Percentiles rank a stretch among this genome's conserved stretches.
These are phyloP conservation scores for Varecia variegata DNA, from an alignment of 2,797 vertebrate species.

Conservation along the genomic window DNA sequence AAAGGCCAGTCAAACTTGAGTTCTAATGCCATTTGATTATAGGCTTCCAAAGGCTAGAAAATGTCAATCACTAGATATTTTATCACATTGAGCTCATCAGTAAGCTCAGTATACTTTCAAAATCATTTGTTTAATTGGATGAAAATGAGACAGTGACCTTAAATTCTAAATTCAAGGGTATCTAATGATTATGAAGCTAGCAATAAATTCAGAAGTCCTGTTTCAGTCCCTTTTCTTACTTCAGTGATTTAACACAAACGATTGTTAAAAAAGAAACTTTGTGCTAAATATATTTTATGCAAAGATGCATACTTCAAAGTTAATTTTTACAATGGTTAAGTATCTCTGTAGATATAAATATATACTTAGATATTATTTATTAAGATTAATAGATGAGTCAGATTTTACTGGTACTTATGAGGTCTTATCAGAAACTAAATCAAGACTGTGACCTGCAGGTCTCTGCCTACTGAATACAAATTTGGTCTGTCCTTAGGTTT, in stretches of 20 bases:
- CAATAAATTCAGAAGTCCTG: background rate
- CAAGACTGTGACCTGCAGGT: background rate
- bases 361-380: background rate
- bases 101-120: background rate
- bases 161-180: background rate
- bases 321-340: background rate
- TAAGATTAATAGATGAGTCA: background rate
- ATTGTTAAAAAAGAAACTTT: background rate
- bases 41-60: background rate
- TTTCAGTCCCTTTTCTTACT: constrained; percentile 27
- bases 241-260: background rate
- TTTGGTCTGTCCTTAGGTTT: constrained; percentile 24
- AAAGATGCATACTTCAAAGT: background rate
- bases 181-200: background rate
- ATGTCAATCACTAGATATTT: background rate
- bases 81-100: background rate
- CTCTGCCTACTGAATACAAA: background rate
- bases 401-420: background rate
- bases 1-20: background rate
- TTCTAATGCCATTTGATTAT: background rate
- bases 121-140: background rate
- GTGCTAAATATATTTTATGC: background rate
- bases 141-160: constrained; percentile 39
- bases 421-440: constrained; percentile 10
- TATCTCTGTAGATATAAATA: background rate